phyloP scores from a whole-genome alignment of 2,888 invertebrate species.

The Caenorhabditis sp. region DNA sequence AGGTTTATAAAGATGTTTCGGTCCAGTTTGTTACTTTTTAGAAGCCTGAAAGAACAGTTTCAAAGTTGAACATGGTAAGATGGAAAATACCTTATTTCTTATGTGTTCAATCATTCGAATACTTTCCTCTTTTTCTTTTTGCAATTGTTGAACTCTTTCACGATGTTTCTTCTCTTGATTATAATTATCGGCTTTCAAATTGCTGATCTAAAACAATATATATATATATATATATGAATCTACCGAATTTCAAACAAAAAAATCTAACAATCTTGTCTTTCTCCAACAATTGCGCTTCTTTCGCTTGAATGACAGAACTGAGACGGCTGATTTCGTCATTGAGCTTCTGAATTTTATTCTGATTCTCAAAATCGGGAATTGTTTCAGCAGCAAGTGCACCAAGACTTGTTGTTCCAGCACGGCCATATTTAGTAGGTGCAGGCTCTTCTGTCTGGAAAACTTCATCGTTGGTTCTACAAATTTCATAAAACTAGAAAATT shows the following conservation, averaged over 20 bases:
- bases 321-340: slow-evolving; percentile 54
- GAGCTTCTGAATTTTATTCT: slow-evolving; percentile 52
- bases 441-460: neutral
- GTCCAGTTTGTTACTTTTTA: too few relatives aligned
- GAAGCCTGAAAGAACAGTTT: too few relatives aligned
- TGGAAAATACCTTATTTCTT: slow-evolving; percentile 5
- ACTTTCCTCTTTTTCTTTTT: slow-evolving; percentile 54
- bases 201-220: slow-evolving; percentile 62
- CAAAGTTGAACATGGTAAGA: too few relatives aligned
- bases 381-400: neutral
- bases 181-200: slow-evolving; percentile 50
- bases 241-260: neutral
- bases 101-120: slow-evolving; percentile 29
- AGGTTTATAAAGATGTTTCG: too few relatives aligned
- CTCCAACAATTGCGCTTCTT: slow-evolving; percentile 47
- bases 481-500: too few relatives aligned
- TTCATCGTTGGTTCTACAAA: too few relatives aligned
- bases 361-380: slow-evolving; percentile 23
- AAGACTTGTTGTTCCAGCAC: neutral
- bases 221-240: too few relatives aligned
- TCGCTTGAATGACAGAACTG: slow-evolving; percentile 32
- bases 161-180: slow-evolving; percentile 50
- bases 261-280: slow-evolving; percentile 48
- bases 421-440: neutral
- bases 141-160: slow-evolving; percentile 46